A percentile compares a stretch with the other conserved stretches of the same genome.
phyloP scores from a whole-genome alignment of 2,797 vertebrate genomes.

The Triplophysa yarkandensis region DNA sequence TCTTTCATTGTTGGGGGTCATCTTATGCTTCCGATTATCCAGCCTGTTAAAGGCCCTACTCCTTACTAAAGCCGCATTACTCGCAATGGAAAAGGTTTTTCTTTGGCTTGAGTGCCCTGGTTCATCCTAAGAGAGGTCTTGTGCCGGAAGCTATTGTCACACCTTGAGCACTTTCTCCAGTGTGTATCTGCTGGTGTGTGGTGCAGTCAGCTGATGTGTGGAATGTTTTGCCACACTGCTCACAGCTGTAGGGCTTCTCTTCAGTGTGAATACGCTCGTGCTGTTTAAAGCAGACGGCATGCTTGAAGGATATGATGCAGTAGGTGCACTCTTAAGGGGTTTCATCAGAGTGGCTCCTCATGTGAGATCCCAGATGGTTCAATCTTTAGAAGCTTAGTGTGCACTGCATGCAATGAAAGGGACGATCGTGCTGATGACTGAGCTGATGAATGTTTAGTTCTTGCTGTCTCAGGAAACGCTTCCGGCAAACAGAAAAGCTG shows the following conservation, averaged over 20 bases:
- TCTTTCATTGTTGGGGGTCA: slow-evolving; percentile 24
- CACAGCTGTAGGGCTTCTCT: slow-evolving; percentile 44
- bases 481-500: slow-evolving; percentile 32
- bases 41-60: slow-evolving; percentile 17
- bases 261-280: slow-evolving; percentile 40
- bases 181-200: slow-evolving; percentile 25
- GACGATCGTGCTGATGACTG: slow-evolving; percentile 20
- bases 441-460: slow-evolving; percentile 18
- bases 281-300: slow-evolving; percentile 9
- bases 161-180: slow-evolving; percentile 20
- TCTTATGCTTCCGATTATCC: slow-evolving; percentile 15
- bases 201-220: slow-evolving; percentile 7
- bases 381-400: slow-evolving; percentile 36
- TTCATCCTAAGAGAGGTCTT: slow-evolving; percentile 10
- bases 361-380: slow-evolving; percentile 29
- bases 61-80: slow-evolving; percentile 31
- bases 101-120: slow-evolving; percentile 20
- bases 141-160: slow-evolving; percentile 24
- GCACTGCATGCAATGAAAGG: slow-evolving; percentile 41
- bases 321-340: slow-evolving; percentile 35
- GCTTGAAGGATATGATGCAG: slow-evolving; percentile 42
- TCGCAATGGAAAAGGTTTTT: slow-evolving; percentile 34
- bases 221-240: slow-evolving; percentile 31
- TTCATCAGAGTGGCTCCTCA: slow-evolving; percentile 29
- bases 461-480: slow-evolving; percentile 22